Conservation (phyloP, 2,797 vertebrate species). For the Mus spretus region DNA sequence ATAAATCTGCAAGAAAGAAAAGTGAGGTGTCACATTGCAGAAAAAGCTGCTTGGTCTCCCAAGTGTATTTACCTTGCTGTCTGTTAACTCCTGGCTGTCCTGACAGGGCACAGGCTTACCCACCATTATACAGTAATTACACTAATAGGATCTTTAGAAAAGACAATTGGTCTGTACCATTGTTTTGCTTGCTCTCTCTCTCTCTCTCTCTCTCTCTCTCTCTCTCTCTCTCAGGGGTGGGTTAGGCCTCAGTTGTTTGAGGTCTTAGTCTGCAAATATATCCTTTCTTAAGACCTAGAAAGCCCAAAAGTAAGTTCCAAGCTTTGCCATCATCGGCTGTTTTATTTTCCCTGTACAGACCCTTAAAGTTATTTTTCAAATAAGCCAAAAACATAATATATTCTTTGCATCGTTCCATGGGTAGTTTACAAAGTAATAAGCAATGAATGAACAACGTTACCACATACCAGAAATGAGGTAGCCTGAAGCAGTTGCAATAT, state of each 20-base stretch:
- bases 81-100: neutral
- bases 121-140: neutral
- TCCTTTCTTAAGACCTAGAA: neutral
- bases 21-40: constrained; percentile 27
- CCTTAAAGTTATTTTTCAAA: constrained; percentile 38
- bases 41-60: neutral
- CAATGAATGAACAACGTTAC: constrained; percentile 3
- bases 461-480: constrained; percentile 99
- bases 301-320: neutral
- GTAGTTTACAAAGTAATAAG: neutral
- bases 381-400: neutral
- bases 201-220: too few species aligned
- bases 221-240: too few species aligned
- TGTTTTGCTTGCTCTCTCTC: neutral
- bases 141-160: neutral
- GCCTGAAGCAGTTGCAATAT: constrained; percentile 97
- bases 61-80: neutral
- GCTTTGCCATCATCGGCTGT: neutral
- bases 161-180: neutral
- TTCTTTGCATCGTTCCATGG: neutral
- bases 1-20: constrained; percentile 93
- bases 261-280: neutral
- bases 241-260: neutral
- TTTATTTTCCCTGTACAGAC: neutral
- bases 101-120: neutral